Conservation (phyloP, 2,113 vertebrate species). For the Microtus richardsoni region DNA sequence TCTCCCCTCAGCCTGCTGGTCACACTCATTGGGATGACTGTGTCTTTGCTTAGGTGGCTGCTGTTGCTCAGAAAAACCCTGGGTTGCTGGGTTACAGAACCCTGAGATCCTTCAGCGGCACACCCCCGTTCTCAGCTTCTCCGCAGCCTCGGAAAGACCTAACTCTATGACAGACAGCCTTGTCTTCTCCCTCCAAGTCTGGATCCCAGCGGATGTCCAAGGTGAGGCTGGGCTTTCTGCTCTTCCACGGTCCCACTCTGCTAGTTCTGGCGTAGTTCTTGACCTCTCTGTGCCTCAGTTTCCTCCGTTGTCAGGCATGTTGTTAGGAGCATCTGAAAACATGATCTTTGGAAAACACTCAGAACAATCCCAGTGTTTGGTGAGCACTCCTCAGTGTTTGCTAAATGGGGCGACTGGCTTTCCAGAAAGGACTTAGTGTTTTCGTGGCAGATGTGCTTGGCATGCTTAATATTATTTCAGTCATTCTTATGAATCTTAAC, state of each 20-base stretch:
- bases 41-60: neutral
- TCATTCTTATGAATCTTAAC: slow-evolving; percentile 74
- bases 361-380: slow-evolving; percentile 5
- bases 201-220: rapidly evolving
- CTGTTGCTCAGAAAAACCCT: neutral
- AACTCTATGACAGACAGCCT: neutral
- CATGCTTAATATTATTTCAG: slow-evolving; percentile 62
- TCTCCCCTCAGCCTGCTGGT: neutral
- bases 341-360: slow-evolving; percentile 9
- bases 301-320: neutral
- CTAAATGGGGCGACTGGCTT: slow-evolving; percentile 59
- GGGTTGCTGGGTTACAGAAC: neutral
- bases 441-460: slow-evolving; percentile 72
- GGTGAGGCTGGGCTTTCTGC: rapidly evolving
- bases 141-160: neutral
- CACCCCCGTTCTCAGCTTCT: neutral
- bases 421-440: slow-evolving; percentile 55
- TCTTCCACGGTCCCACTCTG: rapidly evolving
- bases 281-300: neutral
- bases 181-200: rapidly evolving
- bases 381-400: slow-evolving; percentile 60
- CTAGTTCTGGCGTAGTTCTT: rapidly evolving
- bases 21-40: neutral
- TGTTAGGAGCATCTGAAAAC: neutral
- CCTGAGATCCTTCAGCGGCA: neutral